A percentile compares a stretch with the other conserved stretches of the same genome.
These are phyloP conservation scores for Scopus umbretta DNA, from an alignment of 2,113 vertebrate genomes.

Conservation along the genomic window DNA sequence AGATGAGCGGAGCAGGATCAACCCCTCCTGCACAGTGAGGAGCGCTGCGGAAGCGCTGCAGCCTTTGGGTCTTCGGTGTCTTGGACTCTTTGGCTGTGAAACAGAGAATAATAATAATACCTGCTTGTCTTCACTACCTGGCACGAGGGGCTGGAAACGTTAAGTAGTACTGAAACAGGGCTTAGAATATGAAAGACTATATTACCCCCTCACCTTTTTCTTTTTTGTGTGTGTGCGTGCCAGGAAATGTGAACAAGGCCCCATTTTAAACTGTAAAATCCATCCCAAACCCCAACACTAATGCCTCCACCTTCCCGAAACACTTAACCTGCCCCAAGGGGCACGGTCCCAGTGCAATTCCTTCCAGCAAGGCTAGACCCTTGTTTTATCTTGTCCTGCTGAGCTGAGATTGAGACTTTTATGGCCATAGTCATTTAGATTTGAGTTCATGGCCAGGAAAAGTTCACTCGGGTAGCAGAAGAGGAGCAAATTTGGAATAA, in stretches of 20 bases:
- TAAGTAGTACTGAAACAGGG: background rate
- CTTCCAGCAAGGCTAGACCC: background rate
- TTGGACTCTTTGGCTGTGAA: background rate
- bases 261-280: background rate
- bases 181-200: background rate
- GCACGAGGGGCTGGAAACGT: background rate
- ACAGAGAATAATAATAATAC: background rate
- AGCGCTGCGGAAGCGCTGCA: background rate
- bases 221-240: background rate
- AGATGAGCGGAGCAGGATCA: background rate
- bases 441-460: background rate
- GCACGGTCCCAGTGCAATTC: background rate
- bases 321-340: fast-evolving
- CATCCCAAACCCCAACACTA: background rate
- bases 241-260: background rate
- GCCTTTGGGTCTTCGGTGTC: background rate
- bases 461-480: background rate
- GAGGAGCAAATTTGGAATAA: background rate
- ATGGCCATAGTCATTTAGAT: background rate
- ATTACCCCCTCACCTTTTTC: too few relatives aligned
- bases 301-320: background rate
- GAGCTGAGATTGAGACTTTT: background rate
- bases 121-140: background rate
- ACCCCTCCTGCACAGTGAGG: background rate
- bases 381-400: background rate